Evolutionary conservation across 2,113 vertebrate species (phyloP), one percentile per base, ranked within the genome.

Genomic region (Aythya baeri): DNA sequence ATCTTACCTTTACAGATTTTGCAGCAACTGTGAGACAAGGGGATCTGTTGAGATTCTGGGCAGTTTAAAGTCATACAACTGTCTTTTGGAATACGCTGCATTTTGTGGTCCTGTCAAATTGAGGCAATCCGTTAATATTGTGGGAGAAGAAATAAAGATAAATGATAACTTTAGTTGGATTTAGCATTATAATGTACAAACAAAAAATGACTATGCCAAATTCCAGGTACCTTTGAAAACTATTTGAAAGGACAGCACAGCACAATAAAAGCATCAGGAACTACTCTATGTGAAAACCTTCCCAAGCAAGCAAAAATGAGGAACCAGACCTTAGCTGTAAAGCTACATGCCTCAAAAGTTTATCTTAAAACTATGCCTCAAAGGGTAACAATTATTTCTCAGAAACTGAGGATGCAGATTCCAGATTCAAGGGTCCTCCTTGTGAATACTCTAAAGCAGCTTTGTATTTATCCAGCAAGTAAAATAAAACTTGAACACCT

Each of bases 1-100:
- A 31, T 41, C 91, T 91, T 98, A 99, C 99, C 99, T 99, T 98
- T 99, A 98, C 99, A 99, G 86, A 99, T 98, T 98, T 98, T 99
- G 97, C 99, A 99, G 97, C 99, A 99, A 94, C 99, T 98, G 97
- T 99, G 98, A 89, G 97, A 98, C 94, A 99, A 95, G 41, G 98
- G 97, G 65, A 99, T 98, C 98, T 99, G 99, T 50, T 99, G 98
- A 11, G 99, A 98, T 86, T 99, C 98, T 2, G 98, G 98, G 93
- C 99, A 99, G 90, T 96, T 98, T 95, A 99, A 98, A 81, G 96
- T 72, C 11, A 98, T 96, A 89, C 99, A 99, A 22, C 95, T 98
- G 7, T 95, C 88, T 96, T 97, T 98, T 27, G 98, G 97, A 76
- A 98, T 95, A 88, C 98, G 98, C 72, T 98, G 99, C 99, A 99